Evolutionary conservation across 2,113 vertebrate genomes (phyloP).

Genomic region (Toxostoma redivivum): DNA sequence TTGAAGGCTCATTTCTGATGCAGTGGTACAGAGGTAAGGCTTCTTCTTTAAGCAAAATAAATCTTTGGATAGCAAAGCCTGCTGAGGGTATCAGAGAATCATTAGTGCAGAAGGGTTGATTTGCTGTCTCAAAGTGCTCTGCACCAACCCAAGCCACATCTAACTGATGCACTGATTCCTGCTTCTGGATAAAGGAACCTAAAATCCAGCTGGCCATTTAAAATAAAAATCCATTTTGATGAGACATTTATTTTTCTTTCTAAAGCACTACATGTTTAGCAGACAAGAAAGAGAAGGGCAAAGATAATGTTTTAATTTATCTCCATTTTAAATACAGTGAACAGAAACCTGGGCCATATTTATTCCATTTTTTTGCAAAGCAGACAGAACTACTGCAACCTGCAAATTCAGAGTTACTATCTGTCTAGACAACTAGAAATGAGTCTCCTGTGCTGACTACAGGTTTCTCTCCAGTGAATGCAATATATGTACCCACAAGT

Average conservation of each 20-base stretch:
- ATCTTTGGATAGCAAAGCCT: background rate
- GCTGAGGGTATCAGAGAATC: background rate
- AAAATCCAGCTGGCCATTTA: background rate
- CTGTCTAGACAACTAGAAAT: background rate
- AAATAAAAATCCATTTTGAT: background rate
- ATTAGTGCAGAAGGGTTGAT: background rate
- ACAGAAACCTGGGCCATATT: background rate
- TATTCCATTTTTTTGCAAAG: background rate
- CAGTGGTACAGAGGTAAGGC: background rate
- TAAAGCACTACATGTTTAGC: background rate
- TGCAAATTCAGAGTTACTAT: background rate
- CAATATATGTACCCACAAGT: background rate
- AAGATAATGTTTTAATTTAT: background rate
- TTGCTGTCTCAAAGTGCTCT: background rate
- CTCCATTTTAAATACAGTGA: background rate
- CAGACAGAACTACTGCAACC: background rate
- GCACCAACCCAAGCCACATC: background rate
- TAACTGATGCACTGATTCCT: background rate
- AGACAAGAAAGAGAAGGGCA: background rate
- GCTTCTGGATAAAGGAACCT: background rate
- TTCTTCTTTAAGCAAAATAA: background rate
- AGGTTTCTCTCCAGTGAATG: background rate
- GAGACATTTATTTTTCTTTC: background rate
- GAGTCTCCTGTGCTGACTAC: background rate
- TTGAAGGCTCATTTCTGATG: background rate